Base-by-base conservation (phyloP, 2,113 vertebrate genomes). In the Hypocryptadius cinnamomeus region DNA sequence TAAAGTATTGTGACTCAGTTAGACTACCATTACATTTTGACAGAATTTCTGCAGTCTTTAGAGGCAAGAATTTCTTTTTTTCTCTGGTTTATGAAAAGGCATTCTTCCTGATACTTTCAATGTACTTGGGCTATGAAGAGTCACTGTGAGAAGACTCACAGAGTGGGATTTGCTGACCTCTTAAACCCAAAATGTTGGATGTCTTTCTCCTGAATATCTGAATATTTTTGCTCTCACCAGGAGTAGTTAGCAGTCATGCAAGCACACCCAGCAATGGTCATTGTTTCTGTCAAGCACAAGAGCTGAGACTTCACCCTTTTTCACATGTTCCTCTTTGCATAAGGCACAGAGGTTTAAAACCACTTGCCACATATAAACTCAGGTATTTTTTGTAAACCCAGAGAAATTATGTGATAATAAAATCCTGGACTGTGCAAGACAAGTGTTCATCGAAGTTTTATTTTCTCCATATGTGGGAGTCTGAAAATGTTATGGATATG, bases 51-150 rank as follows among this genome's bases (percentile, higher is more conserved):
- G 8, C 6, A 54, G 17, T 61, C 8, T 85, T 53, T 48, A 63
- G 12, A 74, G 3, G 8, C 4, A 56, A 73, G 56, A 27, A 25
- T 39, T 30, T n/a, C 0, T 30, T 79, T 79, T 79, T 69, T 4
- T 7, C 4, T 59, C 31, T 68, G 9, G 3, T 3, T 64, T 54
- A 13, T 51, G 20, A 45, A 70, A 63, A 40, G 1, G 0, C 4
- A 45, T 13, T 8, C 10, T 22, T 51, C 11, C 8, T 78, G 31
- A 24, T 1, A 27, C 64, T 81, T 89, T 50, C 10, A 15, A 4
- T 13, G 16, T 50, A 12, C 18, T 50, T 54, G 42, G 19, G 11
- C 16, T 56, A 45, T 39, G 37, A 48, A 48, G 8, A 20, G 4
- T 59, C 11, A 3, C 13, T 37, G 21, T n/a, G 20, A 22, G 27